Conservation (phyloP, 2,797 vertebrate species). For the Leucoraja ocellata region DNA sequence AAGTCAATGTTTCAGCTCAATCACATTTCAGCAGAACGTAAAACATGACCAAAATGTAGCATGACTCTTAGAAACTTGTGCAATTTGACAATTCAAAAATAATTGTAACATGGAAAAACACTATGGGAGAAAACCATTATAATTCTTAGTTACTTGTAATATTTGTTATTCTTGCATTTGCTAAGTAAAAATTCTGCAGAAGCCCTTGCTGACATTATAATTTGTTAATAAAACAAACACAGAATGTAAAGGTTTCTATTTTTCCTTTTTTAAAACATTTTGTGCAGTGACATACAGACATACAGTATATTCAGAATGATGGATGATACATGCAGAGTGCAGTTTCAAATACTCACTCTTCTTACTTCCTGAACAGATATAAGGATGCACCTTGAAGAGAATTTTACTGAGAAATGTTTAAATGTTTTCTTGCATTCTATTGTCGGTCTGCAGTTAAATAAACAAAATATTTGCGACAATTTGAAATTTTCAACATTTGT, state of each 20-base stretch:
- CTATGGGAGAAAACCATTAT: not conserved
- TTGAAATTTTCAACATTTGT: not conserved
- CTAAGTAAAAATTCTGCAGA: not conserved
- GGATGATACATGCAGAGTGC: not conserved
- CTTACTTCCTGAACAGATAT: not conserved
- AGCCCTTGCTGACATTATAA: not conserved
- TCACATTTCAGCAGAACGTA: not conserved
- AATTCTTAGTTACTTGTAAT: not conserved
- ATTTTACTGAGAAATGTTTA: not conserved
- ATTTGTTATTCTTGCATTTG: not conserved
- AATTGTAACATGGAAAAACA: not conserved
- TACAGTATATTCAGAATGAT: not conserved
- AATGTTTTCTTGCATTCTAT: not conserved
- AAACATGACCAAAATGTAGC: not conserved
- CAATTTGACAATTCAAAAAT: not conserved
- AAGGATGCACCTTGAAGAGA: not conserved
- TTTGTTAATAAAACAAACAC: not conserved
- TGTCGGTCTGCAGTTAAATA: not conserved
- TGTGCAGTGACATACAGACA: not conserved
- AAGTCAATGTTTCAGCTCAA: not conserved
- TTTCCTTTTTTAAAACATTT: not conserved
- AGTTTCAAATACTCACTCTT: constrained; percentile 9
- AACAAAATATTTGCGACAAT: not conserved
- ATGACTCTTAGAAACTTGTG: not conserved
- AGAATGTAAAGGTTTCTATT: not conserved